phyloP scores from a whole-genome alignment of 1,140 invertebrate genomes.

The Monochamus saltuarius region DNA sequence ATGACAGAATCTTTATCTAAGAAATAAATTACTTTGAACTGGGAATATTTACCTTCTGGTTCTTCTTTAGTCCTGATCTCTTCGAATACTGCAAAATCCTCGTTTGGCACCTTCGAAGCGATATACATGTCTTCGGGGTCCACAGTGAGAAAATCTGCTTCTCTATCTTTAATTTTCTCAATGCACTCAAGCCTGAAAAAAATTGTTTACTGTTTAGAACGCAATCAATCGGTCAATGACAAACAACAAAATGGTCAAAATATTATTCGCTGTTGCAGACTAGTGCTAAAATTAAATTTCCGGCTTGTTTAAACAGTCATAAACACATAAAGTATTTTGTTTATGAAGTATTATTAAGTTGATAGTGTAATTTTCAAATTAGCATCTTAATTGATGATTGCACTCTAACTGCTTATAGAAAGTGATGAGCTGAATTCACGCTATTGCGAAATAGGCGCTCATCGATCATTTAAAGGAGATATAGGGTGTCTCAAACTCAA shows the following conservation, averaged over 20 bases:
- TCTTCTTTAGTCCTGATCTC: constrained; percentile 68
- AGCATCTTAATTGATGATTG: too few relatives aligned
- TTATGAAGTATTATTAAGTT: too few relatives aligned
- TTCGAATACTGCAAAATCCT: constrained; percentile 66
- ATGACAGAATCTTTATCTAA: too few relatives aligned
- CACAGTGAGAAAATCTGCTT: constrained; percentile 77
- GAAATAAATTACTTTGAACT: too few relatives aligned
- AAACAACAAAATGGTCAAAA: too few relatives aligned
- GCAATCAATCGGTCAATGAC: not conserved
- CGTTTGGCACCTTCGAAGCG: constrained; percentile 65
- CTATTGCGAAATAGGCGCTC: too few relatives aligned
- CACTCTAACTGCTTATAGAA: too few relatives aligned
- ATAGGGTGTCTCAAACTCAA: too few relatives aligned
- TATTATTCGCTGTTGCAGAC: too few relatives aligned
- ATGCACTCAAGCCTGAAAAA: constrained; percentile 69
- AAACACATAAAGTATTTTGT: not conserved
- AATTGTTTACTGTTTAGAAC: not conserved
- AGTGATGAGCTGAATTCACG: too few relatives aligned
- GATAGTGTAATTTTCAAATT: too few relatives aligned
- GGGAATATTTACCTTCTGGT: constrained; percentile 55
- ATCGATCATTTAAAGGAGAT: too few relatives aligned
- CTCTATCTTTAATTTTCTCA: constrained; percentile 66
- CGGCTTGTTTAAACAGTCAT: not conserved
- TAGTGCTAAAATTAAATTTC: constrained; percentile 2
- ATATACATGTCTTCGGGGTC: constrained; percentile 86